Base-by-base conservation (phyloP, 2,113 vertebrate genomes). In the Brienomyrus brachyistius region DNA sequence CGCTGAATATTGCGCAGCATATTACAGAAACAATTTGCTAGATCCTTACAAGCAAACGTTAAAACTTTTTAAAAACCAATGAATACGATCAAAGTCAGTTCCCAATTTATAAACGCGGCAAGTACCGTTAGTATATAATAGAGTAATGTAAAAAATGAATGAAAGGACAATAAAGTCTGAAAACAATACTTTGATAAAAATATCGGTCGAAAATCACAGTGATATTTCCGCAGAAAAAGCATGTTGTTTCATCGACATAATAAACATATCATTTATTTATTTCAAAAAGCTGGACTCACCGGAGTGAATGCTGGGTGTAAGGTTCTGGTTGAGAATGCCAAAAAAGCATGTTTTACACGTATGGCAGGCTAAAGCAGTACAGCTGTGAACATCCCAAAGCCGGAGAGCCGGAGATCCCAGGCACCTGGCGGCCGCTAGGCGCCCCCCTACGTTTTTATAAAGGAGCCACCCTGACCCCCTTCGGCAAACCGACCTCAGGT, bases 241-340 rank as follows among this genome's bases (percentile, higher is more conserved):
- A 50, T 70, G 62, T 70, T 31, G n/a, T 17, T 80, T 80, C 31
- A 80, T 80, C 4, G 74, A 80, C 8, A 40, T 80, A 80, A 80
- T 77, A 43, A 43, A 77, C 19, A 35, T 8, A 35, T 19, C 1
- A 43, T 43, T 40, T 77, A 19, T 77, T 77, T 43, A 31, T 70
- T 70, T 70, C n/a, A 70, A 31, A 43, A 43, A 80, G 35, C 6
- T 13, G 35, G 35, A 93, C 97, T 97, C 95, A 98, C 97, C 97
- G 97, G 93, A 98, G 95, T 83, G 93, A 93, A 94, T 97, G 96
- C 93, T 97, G 97, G 93, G 97, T 96, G 95, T 97, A 98, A 91
- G 97, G 96, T 91, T 98, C 97, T 13, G 97, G 97, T 94, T 98
- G 97, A 59, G 96, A 95, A 94, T 98, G 97, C 97, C 97, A 98